These are phyloP conservation scores for Myotis brandtii DNA, from an alignment of 2,113 vertebrate genomes.

Conservation along the genomic window DNA sequence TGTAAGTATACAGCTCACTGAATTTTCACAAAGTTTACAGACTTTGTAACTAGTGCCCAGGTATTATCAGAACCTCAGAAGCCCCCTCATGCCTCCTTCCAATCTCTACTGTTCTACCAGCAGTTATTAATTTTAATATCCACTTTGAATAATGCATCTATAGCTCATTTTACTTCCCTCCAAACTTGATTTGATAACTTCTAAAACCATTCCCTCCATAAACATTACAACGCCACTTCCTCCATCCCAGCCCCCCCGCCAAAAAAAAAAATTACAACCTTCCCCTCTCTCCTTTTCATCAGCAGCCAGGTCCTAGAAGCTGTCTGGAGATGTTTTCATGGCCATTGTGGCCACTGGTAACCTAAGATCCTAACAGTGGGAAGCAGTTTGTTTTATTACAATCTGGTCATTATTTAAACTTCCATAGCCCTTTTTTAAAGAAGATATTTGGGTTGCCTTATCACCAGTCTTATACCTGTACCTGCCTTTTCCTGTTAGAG, in stretches of 20 bases:
- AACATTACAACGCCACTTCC: neutral
- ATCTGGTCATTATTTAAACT: constrained; percentile 12
- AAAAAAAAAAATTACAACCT: neutral
- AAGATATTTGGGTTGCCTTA: neutral
- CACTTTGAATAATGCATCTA: neutral
- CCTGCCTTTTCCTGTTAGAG: constrained; percentile 26
- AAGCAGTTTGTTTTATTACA: constrained; percentile 31
- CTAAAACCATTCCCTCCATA: neutral
- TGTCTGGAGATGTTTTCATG: constrained; percentile 18
- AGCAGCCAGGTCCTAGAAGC: neutral
- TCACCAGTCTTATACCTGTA: neutral
- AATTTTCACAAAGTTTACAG: constrained; percentile 39
- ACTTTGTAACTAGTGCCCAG: neutral
- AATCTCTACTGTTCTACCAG: neutral
- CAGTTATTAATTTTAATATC: constrained; percentile 44
- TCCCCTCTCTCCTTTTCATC: neutral
- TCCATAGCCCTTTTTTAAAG: constrained; percentile 22
- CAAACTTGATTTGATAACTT: constrained; percentile 44
- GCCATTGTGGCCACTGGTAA: neutral
- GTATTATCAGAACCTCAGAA: constrained; percentile 25
- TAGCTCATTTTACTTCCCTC: neutral
- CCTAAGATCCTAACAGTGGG: neutral
- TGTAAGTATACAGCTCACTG: neutral
- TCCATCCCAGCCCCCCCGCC: too few relatives aligned
- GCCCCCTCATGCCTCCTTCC: neutral